Conservation (phyloP, 2,113 vertebrate species). For the Herpetotheres cachinnans region DNA sequence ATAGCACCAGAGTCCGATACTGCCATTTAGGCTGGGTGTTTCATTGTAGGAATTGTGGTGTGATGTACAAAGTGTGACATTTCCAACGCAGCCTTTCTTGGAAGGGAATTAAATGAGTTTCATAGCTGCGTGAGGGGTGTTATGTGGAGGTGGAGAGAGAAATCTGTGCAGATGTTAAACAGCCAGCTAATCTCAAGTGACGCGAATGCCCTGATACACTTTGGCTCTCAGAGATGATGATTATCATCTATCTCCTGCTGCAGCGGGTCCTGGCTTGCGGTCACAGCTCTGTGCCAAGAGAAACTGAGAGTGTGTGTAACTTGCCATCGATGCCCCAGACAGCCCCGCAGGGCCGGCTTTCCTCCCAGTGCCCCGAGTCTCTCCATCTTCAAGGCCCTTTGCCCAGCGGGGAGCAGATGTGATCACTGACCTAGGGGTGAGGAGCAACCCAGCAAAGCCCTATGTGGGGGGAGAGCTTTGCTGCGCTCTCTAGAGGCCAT, state of each 20-base stretch:
- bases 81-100: constrained; percentile 50
- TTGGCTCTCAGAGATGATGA: background rate
- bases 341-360: background rate
- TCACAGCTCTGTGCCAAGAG: constrained; percentile 17
- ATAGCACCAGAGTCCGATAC: background rate
- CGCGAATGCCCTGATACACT: background rate
- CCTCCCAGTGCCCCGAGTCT: background rate
- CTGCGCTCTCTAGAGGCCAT: background rate
- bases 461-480: background rate
- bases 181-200: constrained; percentile 45
- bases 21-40: background rate
- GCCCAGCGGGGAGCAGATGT: background rate
- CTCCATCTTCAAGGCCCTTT: background rate
- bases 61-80: constrained; percentile 41
- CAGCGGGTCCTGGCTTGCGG: background rate
- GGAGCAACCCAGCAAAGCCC: background rate
- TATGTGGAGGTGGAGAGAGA: constrained; percentile 34
- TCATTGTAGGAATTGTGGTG: background rate
- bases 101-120: constrained; percentile 16
- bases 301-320: background rate
- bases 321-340: background rate
- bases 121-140: background rate
- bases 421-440: background rate
- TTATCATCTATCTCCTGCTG: constrained; percentile 8
- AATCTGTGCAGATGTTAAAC: constrained; percentile 54